Base-by-base conservation (phyloP, 2,113 vertebrate genomes). In the Ploceus nigricollis region DNA sequence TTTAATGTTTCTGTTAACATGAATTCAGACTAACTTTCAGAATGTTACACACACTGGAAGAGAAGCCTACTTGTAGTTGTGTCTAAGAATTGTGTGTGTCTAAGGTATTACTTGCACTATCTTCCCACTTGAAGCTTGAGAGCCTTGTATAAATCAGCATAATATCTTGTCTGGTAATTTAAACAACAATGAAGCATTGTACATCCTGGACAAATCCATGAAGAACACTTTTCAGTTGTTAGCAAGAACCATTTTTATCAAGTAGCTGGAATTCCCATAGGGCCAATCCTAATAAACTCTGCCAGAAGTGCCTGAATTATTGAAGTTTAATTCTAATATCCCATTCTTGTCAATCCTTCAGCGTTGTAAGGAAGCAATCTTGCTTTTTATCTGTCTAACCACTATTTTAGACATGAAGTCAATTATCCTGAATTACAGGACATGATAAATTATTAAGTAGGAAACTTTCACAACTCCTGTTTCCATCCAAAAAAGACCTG, bases 351-450 rank as follows among this genome's bases (percentile, higher is more conserved):
- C 70, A 84, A 63, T 44, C 16, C 56, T 48, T 37, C n/a, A 58
- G 72, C 35, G 42, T 15, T 79, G n/a, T 48, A 37, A 91, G 51
- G 47, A 61, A 78, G 50, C 31, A 91, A 23, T 57, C 37, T 79
- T 79, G 57, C 42, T 47, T 89, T 87, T 94, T 76, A 93, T 61
- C 57, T 87, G 18, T 45, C 42, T 80, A 82, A 76, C 22, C 57
- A 65, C 45, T 69, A 21, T 17, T 91, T 72, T 30, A 91, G 60
- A 88, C 7, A 60, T 33, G 11, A 95, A 77, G 50, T 58, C 47
- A 90, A 82, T 88, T 93, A 87, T 61, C 80, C 63, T 77, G 39
- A 91, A 81, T 86, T 88, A 75, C 66, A 90, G 73, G 61, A 83
- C 73, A 48, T 40, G 31, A 87, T 66, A 40, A 72, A 82, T 17